Evolutionary conservation across 2,113 vertebrate genomes (phyloP).

Genomic region (Chauna torquata): DNA sequence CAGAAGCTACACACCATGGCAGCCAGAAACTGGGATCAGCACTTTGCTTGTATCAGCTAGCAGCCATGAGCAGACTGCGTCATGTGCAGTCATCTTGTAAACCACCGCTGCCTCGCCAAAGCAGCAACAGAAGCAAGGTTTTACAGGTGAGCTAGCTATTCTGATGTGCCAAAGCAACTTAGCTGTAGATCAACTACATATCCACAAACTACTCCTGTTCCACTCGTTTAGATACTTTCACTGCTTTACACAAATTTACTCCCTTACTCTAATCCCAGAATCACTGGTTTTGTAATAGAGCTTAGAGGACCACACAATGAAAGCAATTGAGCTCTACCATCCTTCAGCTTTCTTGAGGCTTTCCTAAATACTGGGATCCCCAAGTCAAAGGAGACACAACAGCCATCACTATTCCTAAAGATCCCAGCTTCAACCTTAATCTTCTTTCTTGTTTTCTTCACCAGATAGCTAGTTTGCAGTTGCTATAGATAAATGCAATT

Average conservation of each 20-base stretch:
- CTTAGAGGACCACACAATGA: neutral
- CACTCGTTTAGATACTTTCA: neutral
- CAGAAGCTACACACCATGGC: slow-evolving; percentile 9
- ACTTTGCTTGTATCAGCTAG: neutral
- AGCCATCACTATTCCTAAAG: neutral
- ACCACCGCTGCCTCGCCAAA: slow-evolving; percentile 16
- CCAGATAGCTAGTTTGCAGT: neutral
- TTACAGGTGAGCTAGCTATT: slow-evolving; percentile 39
- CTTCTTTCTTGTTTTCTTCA: neutral
- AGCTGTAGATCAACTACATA: neutral
- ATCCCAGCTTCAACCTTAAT: neutral
- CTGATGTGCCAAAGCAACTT: slow-evolving; percentile 31
- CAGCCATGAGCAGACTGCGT: slow-evolving; percentile 22
- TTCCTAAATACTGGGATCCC: neutral
- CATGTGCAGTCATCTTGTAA: neutral
- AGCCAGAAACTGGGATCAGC: slow-evolving; percentile 45
- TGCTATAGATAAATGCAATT: neutral
- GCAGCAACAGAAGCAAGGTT: slow-evolving; percentile 32
- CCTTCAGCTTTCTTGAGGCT: neutral
- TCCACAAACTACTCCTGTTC: neutral
- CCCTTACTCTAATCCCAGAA: neutral
- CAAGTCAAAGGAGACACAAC: neutral
- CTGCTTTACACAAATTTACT: neutral
- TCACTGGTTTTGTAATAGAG: fast-evolving
- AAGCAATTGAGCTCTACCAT: neutral